phyloP scores from a whole-genome alignment of 2,888 invertebrate genomes.

The Cataglyphis albicans region DNA sequence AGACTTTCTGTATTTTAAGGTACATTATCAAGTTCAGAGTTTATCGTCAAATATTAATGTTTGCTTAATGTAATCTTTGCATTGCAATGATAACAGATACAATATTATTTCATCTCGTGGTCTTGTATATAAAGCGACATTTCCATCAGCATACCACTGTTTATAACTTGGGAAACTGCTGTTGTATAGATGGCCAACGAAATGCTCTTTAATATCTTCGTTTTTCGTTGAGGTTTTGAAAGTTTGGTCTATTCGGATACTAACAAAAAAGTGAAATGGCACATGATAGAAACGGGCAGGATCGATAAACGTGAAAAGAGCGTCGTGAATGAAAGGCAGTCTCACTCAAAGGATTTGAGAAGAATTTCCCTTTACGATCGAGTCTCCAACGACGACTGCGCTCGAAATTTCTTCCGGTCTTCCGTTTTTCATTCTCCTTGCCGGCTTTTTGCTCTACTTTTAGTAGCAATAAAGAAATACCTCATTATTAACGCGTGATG shows the following conservation, averaged over 20 bases:
- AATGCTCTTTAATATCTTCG: constrained; percentile 51
- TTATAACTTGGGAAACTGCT: not conserved
- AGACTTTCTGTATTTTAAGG: not conserved
- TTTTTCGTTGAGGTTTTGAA: constrained; percentile 62
- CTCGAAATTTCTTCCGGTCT: constrained; percentile 73
- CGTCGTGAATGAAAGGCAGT: constrained; percentile 68
- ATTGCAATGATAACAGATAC: not conserved
- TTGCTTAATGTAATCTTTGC: not conserved
- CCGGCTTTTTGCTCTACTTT: constrained; percentile 16
- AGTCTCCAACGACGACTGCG: constrained; percentile 51
- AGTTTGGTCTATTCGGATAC: constrained; percentile 59
- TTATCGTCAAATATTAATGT: not conserved
- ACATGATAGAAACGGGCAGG: constrained; percentile 33
- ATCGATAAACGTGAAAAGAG: constrained; percentile 70
- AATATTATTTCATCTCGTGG: not conserved
- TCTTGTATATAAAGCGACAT: not conserved
- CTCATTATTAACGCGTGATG: constrained; percentile 30
- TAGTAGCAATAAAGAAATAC: constrained; percentile 26
- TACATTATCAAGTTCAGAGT: not conserved
- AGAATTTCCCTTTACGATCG: constrained; percentile 62
- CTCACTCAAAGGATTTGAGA: constrained; percentile 65
- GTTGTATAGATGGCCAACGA: not conserved
- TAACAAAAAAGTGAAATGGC: constrained; percentile 34
- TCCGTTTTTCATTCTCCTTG: constrained; percentile 49
- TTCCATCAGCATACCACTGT: not conserved